Evolutionary conservation across 2,113 vertebrate species (phyloP).

Genomic region (Haliaeetus leucogaster): DNA sequence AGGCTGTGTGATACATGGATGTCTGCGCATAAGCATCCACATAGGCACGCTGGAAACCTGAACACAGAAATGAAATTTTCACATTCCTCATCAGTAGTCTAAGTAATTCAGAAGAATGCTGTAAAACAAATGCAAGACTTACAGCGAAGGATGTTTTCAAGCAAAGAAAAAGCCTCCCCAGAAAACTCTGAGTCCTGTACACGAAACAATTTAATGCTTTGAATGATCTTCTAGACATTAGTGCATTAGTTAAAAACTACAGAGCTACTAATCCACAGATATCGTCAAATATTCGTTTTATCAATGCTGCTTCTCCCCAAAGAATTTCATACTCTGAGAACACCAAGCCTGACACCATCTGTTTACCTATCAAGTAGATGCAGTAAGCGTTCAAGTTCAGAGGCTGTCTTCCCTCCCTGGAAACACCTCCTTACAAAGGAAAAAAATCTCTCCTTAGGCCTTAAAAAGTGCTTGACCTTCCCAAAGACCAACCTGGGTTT

Average conservation of each 20-base stretch:
- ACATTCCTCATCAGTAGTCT: background rate
- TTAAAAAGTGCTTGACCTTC: background rate
- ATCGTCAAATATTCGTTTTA: background rate
- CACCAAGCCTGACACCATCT: background rate
- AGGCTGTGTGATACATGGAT: background rate
- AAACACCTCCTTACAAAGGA: background rate
- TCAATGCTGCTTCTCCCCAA: background rate
- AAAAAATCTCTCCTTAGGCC: background rate
- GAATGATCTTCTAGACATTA: background rate
- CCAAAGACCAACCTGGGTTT: background rate
- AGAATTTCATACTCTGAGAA: background rate
- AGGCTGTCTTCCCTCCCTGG: background rate
- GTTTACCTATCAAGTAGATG: background rate
- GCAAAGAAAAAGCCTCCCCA: background rate
- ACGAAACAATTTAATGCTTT: background rate
- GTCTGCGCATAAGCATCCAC: fast-evolving
- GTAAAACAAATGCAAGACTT: background rate
- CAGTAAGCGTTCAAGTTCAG: background rate
- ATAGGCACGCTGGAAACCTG: background rate
- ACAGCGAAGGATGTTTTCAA: background rate
- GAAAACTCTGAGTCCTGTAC: background rate
- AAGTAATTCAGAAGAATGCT: background rate
- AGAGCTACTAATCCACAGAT: background rate
- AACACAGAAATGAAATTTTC: background rate
- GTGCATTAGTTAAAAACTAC: background rate